Conservation (phyloP, 2,113 vertebrate species). For the Gnathonemus longibarbis region DNA sequence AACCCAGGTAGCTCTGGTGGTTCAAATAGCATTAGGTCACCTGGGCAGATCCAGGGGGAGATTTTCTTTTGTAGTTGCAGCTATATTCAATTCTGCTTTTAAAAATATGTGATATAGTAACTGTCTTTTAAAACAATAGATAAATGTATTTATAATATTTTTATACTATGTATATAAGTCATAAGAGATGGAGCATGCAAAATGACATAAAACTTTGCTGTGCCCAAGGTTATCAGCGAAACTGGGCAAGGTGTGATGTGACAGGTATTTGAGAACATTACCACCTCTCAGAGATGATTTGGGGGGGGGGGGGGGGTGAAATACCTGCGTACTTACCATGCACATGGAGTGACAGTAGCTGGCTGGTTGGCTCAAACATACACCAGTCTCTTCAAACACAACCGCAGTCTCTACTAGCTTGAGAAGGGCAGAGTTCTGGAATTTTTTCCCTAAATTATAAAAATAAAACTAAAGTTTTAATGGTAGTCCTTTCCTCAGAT, state of each 20-base stretch:
- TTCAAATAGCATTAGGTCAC: neutral
- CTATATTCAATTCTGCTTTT: neutral
- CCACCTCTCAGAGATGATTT: neutral
- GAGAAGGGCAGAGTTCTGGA: neutral
- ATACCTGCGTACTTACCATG: neutral
- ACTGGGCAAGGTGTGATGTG: neutral
- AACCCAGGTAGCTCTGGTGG: neutral
- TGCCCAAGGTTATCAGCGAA: neutral
- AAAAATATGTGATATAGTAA: neutral
- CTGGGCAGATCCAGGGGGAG: neutral
- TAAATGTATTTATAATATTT: neutral
- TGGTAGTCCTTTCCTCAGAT: neutral
- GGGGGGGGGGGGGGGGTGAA: neutral
- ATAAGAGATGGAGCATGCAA: neutral
- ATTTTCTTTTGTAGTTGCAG: neutral
- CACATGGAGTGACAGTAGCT: neutral
- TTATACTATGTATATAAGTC: too few species aligned
- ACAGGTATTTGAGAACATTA: neutral
- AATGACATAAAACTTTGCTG: neutral
- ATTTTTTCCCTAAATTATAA: neutral
- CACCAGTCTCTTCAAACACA: too few species aligned
- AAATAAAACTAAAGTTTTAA: neutral
- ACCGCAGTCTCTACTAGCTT: neutral
- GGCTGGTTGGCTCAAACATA: neutral
- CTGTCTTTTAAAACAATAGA: neutral